Evolutionary conservation across 2,113 vertebrate species (phyloP).

Genomic region (Eurypyga helias): DNA sequence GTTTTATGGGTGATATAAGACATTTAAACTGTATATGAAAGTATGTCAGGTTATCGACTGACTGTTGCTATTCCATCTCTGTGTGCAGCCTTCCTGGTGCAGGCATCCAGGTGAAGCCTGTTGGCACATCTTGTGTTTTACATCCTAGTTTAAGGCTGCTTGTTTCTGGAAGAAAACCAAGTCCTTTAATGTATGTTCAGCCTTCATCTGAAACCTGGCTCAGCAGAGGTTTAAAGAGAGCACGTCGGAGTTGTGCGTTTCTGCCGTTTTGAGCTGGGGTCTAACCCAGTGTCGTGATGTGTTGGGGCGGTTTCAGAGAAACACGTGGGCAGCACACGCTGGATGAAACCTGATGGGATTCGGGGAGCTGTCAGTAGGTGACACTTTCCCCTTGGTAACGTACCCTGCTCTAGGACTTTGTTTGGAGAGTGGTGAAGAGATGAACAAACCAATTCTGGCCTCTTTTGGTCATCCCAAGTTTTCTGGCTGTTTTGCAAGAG

Average conservation of each 20-base stretch:
- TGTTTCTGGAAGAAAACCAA: neutral
- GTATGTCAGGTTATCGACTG: neutral
- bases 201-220: neutral
- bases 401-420: accelerated
- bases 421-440: neutral
- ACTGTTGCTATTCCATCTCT: neutral
- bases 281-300: neutral
- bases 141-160: neutral
- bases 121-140: neutral
- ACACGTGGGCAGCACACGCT: neutral
- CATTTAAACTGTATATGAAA: neutral
- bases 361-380: neutral
- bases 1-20: neutral
- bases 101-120: neutral
- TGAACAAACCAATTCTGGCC: neutral
- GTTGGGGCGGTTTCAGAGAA: neutral
- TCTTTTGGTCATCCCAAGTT: neutral
- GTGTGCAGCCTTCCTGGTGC: neutral
- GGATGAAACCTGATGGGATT: neutral
- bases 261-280: neutral
- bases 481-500: neutral
- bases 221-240: neutral
- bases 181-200: neutral
- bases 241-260: too few species aligned
- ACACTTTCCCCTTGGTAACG: neutral